Conservation (phyloP, 1,140 invertebrate species). For the Thaumatotibia leucotreta region DNA sequence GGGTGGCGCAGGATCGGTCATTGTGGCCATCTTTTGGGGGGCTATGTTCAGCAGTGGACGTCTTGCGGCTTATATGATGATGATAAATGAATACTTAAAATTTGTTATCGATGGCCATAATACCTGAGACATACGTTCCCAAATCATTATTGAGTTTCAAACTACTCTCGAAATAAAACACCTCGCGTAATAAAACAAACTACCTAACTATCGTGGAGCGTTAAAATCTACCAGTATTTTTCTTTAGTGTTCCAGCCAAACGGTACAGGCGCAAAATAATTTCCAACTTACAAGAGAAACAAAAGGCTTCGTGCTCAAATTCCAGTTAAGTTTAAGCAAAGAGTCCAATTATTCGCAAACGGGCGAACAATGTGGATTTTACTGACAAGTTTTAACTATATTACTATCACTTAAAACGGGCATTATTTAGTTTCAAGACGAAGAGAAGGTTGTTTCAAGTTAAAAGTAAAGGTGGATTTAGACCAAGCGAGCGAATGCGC, state of each 20-base stretch:
- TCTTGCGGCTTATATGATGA: too few species aligned
- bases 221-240: neutral
- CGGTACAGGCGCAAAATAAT: neutral
- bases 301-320: neutral
- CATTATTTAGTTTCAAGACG: neutral
- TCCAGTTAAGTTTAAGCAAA: neutral
- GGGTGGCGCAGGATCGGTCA: too few species aligned
- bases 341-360: constrained; percentile 1
- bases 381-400: constrained; percentile 3
- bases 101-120: too few species aligned
- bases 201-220: neutral
- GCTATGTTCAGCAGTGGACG: too few species aligned
- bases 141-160: too few species aligned
- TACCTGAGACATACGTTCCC: too few species aligned
- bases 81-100: too few species aligned
- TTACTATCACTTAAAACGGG: neutral
- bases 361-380: constrained; percentile 3
- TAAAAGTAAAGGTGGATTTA: too few species aligned
- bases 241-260: neutral
- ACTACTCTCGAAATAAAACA: too few species aligned
- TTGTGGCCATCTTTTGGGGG: too few species aligned
- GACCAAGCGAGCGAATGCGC: too few species aligned
- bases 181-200: neutral
- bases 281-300: neutral
- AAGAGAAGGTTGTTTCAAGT: too few species aligned